These are phyloP conservation scores for Mercenaria mercenaria DNA, from an alignment of 1,140 invertebrate species.

Conservation along the genomic window DNA sequence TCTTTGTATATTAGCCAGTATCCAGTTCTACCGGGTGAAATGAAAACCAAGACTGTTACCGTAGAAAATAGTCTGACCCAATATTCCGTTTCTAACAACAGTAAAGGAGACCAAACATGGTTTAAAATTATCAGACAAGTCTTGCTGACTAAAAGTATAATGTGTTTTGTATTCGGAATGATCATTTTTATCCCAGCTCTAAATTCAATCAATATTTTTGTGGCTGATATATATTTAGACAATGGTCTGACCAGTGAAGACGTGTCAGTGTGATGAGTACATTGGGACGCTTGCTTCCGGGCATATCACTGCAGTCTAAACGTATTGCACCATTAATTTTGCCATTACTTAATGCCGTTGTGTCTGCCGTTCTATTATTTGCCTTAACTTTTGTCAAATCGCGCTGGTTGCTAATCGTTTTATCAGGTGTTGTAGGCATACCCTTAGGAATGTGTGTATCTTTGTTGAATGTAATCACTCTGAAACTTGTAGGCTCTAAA, in stretches of 20 bases:
- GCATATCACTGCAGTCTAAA: neutral
- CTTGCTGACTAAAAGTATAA: neutral
- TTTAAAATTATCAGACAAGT: neutral
- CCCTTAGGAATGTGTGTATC: neutral
- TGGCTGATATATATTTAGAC: neutral
- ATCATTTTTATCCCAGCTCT: neutral
- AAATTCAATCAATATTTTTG: neutral
- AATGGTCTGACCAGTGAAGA: neutral
- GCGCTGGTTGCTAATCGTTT: neutral
- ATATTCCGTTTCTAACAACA: neutral
- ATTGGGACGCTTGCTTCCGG: neutral
- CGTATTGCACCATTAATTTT: neutral
- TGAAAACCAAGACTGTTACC: neutral
- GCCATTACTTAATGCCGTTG: neutral
- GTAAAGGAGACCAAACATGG: neutral
- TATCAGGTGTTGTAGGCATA: neutral
- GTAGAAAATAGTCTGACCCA: neutral
- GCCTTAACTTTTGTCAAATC: neutral
- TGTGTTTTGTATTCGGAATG: neutral
- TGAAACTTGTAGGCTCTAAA: neutral
- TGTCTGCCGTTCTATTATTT: neutral
- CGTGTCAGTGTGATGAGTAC: neutral
- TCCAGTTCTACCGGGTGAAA: neutral
- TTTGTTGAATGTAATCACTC: neutral
- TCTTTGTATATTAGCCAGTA: neutral